A percentile compares a stretch with the other conserved stretches of the same genome.
Evolutionary conservation across 2,888 invertebrate genomes (phyloP).

Genomic region (Stenodema calcarata): DNA sequence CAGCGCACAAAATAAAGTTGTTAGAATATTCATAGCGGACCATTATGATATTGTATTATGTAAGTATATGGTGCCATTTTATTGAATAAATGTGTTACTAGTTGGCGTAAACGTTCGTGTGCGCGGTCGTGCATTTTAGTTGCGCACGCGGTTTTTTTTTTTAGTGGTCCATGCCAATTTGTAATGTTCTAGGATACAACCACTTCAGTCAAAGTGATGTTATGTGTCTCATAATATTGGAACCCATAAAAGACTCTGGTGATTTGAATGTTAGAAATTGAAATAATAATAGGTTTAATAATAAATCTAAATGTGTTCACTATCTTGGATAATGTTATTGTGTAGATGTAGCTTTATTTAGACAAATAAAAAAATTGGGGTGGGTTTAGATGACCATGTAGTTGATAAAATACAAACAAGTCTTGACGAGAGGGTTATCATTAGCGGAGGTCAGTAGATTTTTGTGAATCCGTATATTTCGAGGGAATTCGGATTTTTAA

Average conservation of each 20-base stretch:
- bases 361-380: neutral
- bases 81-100: neutral
- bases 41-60: neutral
- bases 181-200: neutral
- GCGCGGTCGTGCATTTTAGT: neutral
- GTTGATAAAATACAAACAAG: neutral
- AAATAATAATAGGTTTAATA: neutral
- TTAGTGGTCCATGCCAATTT: slow-evolving; percentile 26
- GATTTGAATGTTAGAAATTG: neutral
- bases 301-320: slow-evolving; percentile 36
- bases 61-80: neutral
- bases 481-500: neutral
- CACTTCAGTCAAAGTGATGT: neutral
- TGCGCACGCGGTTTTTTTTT: neutral
- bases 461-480: neutral
- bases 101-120: neutral
- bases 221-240: neutral
- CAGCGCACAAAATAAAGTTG: slow-evolving; percentile 3
- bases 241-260: neutral
- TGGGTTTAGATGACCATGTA: neutral
- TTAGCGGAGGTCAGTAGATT: neutral
- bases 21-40: slow-evolving; percentile 29
- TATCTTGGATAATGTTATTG: neutral
- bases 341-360: neutral
- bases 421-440: neutral